Percentiles rank a stretch among this genome's conserved stretches.
phyloP scores from a whole-genome alignment of 2,888 invertebrate species.

The Melanchra persicariae region DNA sequence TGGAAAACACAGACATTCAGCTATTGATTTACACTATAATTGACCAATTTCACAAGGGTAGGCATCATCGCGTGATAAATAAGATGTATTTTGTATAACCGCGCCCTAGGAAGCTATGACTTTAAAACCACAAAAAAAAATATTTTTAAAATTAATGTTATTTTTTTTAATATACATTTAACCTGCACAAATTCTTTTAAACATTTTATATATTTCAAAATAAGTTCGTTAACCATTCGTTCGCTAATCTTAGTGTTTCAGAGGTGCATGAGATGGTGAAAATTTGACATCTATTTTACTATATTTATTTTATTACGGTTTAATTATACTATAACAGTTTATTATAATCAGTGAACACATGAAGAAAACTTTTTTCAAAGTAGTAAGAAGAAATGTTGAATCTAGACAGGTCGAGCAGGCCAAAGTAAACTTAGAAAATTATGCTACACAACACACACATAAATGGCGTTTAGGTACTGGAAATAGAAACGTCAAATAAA shows the following conservation, averaged over 20 bases:
- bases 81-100: constrained; percentile 36
- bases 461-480: constrained; percentile 48
- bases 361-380: background rate
- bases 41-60: constrained; percentile 16
- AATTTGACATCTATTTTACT: constrained; percentile 5
- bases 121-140: background rate
- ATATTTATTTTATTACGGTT: constrained; percentile 2
- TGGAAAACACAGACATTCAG: constrained; percentile 49
- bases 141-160: background rate
- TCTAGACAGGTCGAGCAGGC: constrained; percentile 5
- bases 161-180: background rate
- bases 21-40: constrained; percentile 29
- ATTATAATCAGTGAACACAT: constrained; percentile 11
- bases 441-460: constrained; percentile 33
- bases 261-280: constrained; percentile 11
- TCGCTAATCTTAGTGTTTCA: background rate
- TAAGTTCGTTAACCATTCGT: constrained; percentile 2
- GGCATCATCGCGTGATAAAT: constrained; percentile 17
- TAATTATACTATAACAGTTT: background rate
- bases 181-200: background rate
- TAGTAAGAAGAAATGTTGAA: background rate
- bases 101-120: constrained; percentile 47
- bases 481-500: constrained; percentile 53
- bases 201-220: background rate
- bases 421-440: constrained; percentile 35